Base-by-base conservation (phyloP, 2,888 invertebrate genomes). In the Trichopria drosophilae region DNA sequence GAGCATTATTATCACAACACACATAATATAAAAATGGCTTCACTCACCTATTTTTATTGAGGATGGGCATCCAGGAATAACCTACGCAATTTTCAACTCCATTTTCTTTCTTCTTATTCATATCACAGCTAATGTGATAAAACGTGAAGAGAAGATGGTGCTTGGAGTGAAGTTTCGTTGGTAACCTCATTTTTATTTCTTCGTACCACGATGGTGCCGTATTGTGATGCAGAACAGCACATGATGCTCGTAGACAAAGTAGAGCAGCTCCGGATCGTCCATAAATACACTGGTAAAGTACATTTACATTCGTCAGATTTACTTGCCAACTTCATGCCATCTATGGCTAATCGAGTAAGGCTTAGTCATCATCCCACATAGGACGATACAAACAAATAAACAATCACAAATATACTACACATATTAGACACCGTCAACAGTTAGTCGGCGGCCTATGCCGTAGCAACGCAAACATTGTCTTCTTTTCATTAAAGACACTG, bases 61-160 rank as follows among this genome's bases (percentile, higher is more conserved):
- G 77, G 31, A 98, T 78, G 1, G 96, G 93, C 53, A 91, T 77
- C 97, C 97, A 99, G 1, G 96, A 87, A 75, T 91, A 96, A 54
- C 98, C 98, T 44, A 97, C 90, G 64, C 91, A 86, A 58, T 84
- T 88, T 73, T 91, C 91, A 12, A 88, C 82, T 51, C 85, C 84
- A 23, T 85, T 82, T 59, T 88, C 88, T 68, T 88, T 88, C 64
- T 82, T 82, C 75, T 89, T 88, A 41, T 88, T 83, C 58, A 88
- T 82, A 77, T 93, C 90, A 72, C 97, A 96, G 53, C 94, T 93
- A 54, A 99, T 90, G 75, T 98, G 98, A 69, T 91, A 88, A 78
- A 98, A 97, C 3, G 92, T 91, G 78, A 98, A 97, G 43, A 98
- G 80, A 48, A 99, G 77, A 73, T 98, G 98, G 76, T 97, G 97